Evolutionary conservation across 2,113 vertebrate species (phyloP).

Genomic region (Upupa epops): DNA sequence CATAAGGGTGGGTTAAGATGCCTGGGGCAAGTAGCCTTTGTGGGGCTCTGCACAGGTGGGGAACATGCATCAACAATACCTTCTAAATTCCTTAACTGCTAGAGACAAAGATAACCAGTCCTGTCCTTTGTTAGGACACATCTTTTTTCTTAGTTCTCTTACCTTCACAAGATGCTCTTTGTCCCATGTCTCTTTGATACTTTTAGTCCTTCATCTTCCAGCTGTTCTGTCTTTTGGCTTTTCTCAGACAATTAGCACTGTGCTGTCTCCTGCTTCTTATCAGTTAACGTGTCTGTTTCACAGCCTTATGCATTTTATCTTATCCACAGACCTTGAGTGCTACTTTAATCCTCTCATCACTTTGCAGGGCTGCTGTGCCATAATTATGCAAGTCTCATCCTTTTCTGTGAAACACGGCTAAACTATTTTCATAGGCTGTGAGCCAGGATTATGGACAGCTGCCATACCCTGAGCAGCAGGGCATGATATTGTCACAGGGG

Average conservation of each 20-base stretch:
- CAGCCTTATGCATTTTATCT: neutral
- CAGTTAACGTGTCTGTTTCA: neutral
- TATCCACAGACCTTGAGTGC: neutral
- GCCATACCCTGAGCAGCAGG: neutral
- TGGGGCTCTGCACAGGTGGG: rapidly evolving
- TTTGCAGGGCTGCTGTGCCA: neutral
- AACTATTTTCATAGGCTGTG: neutral
- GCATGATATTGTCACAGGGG: neutral
- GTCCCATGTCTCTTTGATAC: neutral
- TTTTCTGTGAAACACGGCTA: neutral
- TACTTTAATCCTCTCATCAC: neutral
- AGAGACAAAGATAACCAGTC: neutral
- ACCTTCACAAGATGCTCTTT: neutral
- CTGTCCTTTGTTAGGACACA: rapidly evolving
- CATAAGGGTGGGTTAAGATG: rapidly evolving
- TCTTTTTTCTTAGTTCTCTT: neutral
- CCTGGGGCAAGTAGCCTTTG: too few relatives aligned
- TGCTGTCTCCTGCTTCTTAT: neutral
- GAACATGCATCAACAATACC: rapidly evolving
- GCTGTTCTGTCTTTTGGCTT: neutral
- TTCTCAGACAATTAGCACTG: neutral
- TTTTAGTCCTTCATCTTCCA: neutral
- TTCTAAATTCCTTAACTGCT: rapidly evolving
- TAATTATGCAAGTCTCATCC: neutral
- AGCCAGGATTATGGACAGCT: neutral